Base-by-base conservation (phyloP, 2,113 vertebrate species). In the Vimba vimba region DNA sequence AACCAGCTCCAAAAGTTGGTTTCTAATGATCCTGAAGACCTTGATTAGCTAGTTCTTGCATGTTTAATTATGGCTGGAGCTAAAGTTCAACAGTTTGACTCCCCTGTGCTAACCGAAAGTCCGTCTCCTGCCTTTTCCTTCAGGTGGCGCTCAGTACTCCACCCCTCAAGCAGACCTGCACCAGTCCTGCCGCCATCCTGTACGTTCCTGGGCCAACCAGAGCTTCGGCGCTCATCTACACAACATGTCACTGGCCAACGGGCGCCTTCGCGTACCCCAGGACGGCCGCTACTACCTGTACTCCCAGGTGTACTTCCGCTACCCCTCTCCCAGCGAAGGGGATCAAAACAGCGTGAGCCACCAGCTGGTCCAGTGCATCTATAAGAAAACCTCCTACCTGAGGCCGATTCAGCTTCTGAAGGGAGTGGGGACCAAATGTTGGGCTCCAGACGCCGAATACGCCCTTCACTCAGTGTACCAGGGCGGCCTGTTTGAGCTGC, bases 211-310 rank as follows among this genome's bases (percentile, higher is more conserved):
- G 97, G 94, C 95, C 17, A 94, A 95, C 83, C 84, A 92, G 90
- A 94, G 94, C 90, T 94, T 96, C 4, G 95, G 94, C 0, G 93
- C 96, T 1, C 96, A 97, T 90, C 92, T 97, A 83, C 95, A 96
- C 92, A 96, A 97, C 94, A 95, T 98, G 95, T 95, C 91, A 0
- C 94, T 97, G 92, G 86, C 79, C n/a, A 95, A 95, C 0, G 96
- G 96, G 33, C 94, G 92, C 75, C 95, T 97, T 80, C 94, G 93
- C 0, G 93, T 97, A 66, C 94, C 95, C 79, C 96, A 96, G 89
- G 94, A 95, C 0, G 97, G 97, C 79, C 95, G 95, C 50, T 97
- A 98, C 93, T 97, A 97, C 88, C 89, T 97, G 85, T 97, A 97
- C 80, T 94, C 96, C 0, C 95, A 96, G 94, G 95, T 97, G 81